Percentiles rank a stretch among this genome's conserved stretches.
These are phyloP conservation scores for Gymnodraco acuticeps DNA, from an alignment of 2,797 vertebrate genomes.

Conservation along the genomic window DNA sequence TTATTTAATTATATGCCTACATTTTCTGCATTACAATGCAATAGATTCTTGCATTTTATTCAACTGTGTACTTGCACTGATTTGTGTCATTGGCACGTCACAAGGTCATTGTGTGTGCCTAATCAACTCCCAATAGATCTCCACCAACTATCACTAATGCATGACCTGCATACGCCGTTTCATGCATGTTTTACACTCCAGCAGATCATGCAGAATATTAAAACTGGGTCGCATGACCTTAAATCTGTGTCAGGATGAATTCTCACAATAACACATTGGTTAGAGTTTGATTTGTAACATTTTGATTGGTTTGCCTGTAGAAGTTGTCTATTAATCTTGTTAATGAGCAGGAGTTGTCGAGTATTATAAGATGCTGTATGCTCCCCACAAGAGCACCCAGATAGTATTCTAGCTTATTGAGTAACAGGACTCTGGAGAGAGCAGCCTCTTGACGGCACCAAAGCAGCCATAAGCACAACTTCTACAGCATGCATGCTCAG, in stretches of 20 bases:
- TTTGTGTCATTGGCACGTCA: slow-evolving; percentile 58
- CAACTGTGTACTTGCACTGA: slow-evolving; percentile 26
- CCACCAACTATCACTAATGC: slow-evolving; percentile 58
- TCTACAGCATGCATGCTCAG: not conserved
- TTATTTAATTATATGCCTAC: not conserved
- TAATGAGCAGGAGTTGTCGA: not conserved
- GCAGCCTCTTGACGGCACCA: not conserved
- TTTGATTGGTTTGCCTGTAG: not conserved
- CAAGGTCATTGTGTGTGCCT: slow-evolving; percentile 62
- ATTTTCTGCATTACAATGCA: not conserved
- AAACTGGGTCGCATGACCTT: not conserved
- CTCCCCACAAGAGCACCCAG: slow-evolving; percentile 11
- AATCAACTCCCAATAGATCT: slow-evolving; percentile 46
- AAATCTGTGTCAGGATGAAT: not conserved
- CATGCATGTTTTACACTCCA: slow-evolving; percentile 62
- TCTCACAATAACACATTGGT: not conserved
- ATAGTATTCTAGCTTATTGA: slow-evolving; percentile 13
- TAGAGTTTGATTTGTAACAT: not conserved
- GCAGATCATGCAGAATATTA: slow-evolving; percentile 26
- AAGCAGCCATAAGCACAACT: not conserved
- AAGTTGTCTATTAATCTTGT: not conserved
- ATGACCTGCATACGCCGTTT: slow-evolving; percentile 64
- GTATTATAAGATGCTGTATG: not conserved
- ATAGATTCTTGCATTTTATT: slow-evolving; percentile 7
- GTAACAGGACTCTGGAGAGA: slow-evolving; percentile 30